Evolutionary conservation across 2,888 invertebrate genomes (phyloP).

Genomic region (Brachypalpus laphriformis): DNA sequence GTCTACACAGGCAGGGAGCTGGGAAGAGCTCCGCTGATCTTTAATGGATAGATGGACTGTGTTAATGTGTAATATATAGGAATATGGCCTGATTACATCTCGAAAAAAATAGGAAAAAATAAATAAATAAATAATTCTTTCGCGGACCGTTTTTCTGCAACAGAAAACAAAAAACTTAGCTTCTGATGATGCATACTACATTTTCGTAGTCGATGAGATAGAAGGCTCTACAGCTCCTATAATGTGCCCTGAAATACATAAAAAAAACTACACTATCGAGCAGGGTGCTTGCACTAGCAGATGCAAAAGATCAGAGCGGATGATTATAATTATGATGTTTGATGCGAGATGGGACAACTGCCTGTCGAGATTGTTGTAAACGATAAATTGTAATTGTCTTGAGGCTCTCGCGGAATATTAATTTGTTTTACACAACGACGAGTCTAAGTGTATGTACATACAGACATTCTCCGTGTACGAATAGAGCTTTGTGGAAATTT

Average conservation of each 20-base stretch:
- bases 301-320: conserved; percentile 63
- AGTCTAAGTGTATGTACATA: not conserved
- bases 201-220: conserved; percentile 17
- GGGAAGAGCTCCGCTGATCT: conserved; percentile 46
- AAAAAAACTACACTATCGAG: conserved; percentile 17
- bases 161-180: conserved; percentile 19
- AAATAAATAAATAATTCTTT: conserved; percentile 29
- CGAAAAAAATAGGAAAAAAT: conserved; percentile 13
- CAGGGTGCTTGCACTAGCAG: conserved; percentile 43
- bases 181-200: conserved; percentile 28
- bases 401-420: conserved; percentile 50
- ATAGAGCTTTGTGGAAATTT: too few relatives aligned
- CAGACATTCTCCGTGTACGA: too few relatives aligned
- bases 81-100: conserved; percentile 59
- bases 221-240: not conserved
- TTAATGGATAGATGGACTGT: conserved; percentile 57
- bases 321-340: conserved; percentile 68
- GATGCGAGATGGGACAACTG: conserved; percentile 66
- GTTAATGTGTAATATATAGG: conserved; percentile 38
- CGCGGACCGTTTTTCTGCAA: conserved; percentile 12
- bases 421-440: conserved; percentile 31
- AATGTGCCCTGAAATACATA: conserved; percentile 24
- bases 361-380: conserved; percentile 65
- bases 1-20: not conserved
- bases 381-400: conserved; percentile 57